phyloP scores from a whole-genome alignment of 1,140 invertebrate species.

The Eriosoma lanigerum region DNA sequence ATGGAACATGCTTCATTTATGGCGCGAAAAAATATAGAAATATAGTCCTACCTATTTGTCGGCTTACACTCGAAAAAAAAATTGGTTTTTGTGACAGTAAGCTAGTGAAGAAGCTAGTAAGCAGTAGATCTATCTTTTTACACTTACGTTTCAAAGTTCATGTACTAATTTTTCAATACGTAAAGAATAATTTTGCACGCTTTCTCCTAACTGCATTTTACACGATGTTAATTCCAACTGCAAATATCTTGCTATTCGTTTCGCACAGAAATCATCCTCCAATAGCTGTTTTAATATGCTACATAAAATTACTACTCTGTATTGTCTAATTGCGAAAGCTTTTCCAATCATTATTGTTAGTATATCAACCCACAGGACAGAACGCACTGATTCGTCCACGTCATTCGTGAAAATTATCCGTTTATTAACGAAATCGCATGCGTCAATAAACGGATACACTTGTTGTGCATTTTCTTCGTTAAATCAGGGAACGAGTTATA shows the following conservation, averaged over 20 bases:
- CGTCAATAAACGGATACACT: neutral
- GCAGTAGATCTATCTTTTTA: neutral
- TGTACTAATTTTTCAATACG: neutral
- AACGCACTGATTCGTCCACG: neutral
- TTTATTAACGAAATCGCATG: neutral
- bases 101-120: too few species aligned
- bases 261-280: neutral
- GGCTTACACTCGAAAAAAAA: too few species aligned
- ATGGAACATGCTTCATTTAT: too few species aligned
- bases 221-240: neutral
- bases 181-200: neutral
- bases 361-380: neutral
- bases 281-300: neutral
- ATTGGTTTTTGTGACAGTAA: too few species aligned
- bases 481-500: neutral
- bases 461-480: neutral
- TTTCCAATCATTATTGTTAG: neutral
- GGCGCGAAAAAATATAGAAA: too few species aligned
- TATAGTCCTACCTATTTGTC: too few species aligned
- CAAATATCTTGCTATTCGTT: neutral
- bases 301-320: neutral
- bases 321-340: neutral
- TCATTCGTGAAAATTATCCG: too few species aligned
- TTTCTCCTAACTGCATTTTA: neutral
- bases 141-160: neutral